A percentile compares a stretch with the other conserved stretches of the same genome.
These are phyloP conservation scores for Hylia prasina DNA, from an alignment of 2,113 vertebrate genomes.

Conservation along the genomic window DNA sequence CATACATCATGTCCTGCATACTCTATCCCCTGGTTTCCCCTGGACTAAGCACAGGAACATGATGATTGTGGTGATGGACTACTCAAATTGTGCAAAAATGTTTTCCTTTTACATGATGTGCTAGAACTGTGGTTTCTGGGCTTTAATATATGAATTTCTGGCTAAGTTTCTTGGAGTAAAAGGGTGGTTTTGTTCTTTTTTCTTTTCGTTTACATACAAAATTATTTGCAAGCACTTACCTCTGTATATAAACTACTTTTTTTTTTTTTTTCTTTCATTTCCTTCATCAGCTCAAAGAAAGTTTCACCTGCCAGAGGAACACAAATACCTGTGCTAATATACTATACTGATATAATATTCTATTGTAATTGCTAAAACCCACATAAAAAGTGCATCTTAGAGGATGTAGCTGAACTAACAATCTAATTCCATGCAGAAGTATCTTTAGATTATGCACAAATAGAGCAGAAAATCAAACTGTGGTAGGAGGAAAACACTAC, in stretches of 20 bases:
- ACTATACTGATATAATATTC: neutral
- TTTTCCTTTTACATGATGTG: neutral
- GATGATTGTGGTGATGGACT: neutral
- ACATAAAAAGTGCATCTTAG: neutral
- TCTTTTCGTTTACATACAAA: neutral
- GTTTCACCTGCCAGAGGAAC: neutral
- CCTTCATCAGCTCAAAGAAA: neutral
- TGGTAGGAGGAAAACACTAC: neutral
- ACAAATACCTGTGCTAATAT: neutral
- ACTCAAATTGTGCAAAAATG: neutral
- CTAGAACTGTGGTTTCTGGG: neutral
- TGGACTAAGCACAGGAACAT: neutral
- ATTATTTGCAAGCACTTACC: neutral
- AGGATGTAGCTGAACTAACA: neutral
- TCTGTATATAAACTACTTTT: neutral
- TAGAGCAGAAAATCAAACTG: neutral
- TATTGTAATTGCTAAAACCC: neutral
- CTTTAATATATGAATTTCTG: neutral
- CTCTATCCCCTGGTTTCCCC: neutral
- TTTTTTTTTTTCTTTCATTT: neutral
- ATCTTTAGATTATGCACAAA: neutral
- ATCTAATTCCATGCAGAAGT: neutral
- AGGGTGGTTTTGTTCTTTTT: neutral
- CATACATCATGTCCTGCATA: neutral
- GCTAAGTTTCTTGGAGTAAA: neutral